These are phyloP conservation scores for Melanargia galathea DNA, from an alignment of 2,888 invertebrate genomes.

Conservation along the genomic window DNA sequence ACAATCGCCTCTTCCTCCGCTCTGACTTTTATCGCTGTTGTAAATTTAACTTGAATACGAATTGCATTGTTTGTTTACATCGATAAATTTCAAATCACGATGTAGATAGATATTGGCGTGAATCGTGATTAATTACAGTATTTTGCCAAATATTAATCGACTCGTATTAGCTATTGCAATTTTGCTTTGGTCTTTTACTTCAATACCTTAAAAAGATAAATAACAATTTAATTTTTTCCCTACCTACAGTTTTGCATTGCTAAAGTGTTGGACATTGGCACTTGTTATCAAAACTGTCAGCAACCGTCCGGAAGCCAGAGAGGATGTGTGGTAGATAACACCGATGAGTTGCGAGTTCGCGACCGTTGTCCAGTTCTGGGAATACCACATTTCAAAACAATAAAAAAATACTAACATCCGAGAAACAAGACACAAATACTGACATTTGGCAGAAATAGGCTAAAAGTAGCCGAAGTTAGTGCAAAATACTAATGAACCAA, in stretches of 20 bases:
- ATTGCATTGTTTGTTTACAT: slow-evolving; percentile 33
- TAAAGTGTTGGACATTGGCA: slow-evolving; percentile 42
- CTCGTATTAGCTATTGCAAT: background rate
- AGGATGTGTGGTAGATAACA: slow-evolving; percentile 79
- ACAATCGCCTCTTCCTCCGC: slow-evolving; percentile 40
- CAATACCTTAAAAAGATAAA: background rate
- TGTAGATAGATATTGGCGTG: background rate
- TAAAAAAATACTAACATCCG: background rate
- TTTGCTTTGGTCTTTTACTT: background rate
- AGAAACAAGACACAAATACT: background rate
- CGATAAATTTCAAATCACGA: background rate
- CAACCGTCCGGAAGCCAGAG: slow-evolving; percentile 64
- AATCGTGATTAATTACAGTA: background rate
- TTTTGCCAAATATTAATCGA: background rate
- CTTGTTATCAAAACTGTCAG: slow-evolving; percentile 62
- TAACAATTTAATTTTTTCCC: background rate
- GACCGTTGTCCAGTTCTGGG: slow-evolving; percentile 60
- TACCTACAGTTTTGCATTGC: background rate
- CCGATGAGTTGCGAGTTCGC: slow-evolving; percentile 60
- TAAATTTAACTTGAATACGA: slow-evolving; percentile 24
- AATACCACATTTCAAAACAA: slow-evolving; percentile 38
- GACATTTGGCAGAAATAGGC: background rate
- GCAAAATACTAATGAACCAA: background rate
- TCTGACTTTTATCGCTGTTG: slow-evolving; percentile 30
- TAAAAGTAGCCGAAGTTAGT: background rate